A percentile compares a stretch with the other conserved stretches of the same genome.
phyloP scores from a whole-genome alignment of 2,888 invertebrate genomes.

The Stenodema calcarata region DNA sequence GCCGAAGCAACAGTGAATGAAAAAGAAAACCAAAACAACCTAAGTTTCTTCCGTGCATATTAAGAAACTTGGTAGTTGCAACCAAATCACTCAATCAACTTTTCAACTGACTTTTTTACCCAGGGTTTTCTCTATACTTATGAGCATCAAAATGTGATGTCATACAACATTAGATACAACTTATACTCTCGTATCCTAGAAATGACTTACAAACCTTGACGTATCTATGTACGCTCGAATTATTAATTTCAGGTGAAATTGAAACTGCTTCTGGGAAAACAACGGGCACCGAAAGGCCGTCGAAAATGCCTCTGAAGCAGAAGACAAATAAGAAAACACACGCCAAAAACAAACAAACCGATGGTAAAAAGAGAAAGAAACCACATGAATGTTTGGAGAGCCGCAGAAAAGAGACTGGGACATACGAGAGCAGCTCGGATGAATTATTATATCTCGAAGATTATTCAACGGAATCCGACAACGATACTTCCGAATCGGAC shows the following conservation, averaged over 20 bases:
- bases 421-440: background rate
- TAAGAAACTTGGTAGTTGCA: too few species aligned
- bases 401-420: background rate
- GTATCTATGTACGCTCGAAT: background rate
- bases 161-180: too few species aligned
- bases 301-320: background rate
- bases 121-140: too few species aligned
- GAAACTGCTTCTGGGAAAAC: background rate
- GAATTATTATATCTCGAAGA: background rate
- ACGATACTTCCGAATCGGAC: background rate
- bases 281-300: background rate
- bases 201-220: background rate
- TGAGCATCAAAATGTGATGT: too few species aligned
- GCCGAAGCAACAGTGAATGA: too few species aligned
- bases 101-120: too few species aligned
- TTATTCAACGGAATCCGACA: background rate
- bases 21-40: too few species aligned
- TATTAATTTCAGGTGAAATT: background rate
- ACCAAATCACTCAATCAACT: too few species aligned
- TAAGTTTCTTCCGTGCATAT: too few species aligned
- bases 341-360: background rate
- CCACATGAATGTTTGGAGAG: background rate
- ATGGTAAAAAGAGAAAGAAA: background rate
- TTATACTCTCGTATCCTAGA: background rate
- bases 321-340: background rate